A percentile compares a stretch with the other conserved stretches of the same genome.
phyloP scores from a whole-genome alignment of 1,140 invertebrate genomes.

The Drepana arcuata region DNA sequence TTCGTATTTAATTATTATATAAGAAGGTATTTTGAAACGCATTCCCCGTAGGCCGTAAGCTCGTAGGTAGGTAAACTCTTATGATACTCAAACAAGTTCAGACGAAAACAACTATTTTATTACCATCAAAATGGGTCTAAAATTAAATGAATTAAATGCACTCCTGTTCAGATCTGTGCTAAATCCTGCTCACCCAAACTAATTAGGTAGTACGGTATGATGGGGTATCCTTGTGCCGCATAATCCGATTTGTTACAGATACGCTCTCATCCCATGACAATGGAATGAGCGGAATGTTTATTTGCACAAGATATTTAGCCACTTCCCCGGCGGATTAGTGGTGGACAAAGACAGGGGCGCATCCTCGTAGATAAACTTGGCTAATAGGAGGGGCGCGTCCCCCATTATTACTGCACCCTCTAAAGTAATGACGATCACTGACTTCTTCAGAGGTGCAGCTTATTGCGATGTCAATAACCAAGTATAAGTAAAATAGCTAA shows the following conservation, averaged over 20 bases:
- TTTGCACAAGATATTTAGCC: constrained; percentile 70
- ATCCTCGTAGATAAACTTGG: constrained; percentile 37
- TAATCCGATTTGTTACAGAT: constrained; percentile 60
- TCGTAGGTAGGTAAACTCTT: too few relatives aligned
- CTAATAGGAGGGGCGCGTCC: constrained; percentile 61
- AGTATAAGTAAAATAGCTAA: too few relatives aligned
- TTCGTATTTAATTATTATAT: too few relatives aligned
- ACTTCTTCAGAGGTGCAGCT: constrained; percentile 5
- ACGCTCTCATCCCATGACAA: constrained; percentile 44
- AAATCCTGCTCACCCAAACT: constrained; percentile 39
- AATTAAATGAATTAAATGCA: constrained; percentile 6
- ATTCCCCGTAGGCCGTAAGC: too few relatives aligned
- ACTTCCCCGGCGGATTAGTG: constrained; percentile 65
- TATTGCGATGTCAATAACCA: too few relatives aligned
- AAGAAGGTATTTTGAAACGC: too few relatives aligned
- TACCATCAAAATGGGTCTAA: too few relatives aligned
- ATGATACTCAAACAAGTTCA: too few relatives aligned
- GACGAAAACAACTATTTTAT: too few relatives aligned
- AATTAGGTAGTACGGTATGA: constrained; percentile 48
- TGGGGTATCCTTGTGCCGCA: constrained; percentile 38
- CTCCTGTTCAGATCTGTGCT: constrained; percentile 27
- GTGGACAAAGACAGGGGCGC: constrained; percentile 41
- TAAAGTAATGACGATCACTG: constrained; percentile 27
- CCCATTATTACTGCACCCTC: too few relatives aligned
- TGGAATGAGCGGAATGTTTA: constrained; percentile 61